Evolutionary conservation across 2,888 invertebrate genomes (phyloP).

Genomic region (Troglohyphantes excavatus): DNA sequence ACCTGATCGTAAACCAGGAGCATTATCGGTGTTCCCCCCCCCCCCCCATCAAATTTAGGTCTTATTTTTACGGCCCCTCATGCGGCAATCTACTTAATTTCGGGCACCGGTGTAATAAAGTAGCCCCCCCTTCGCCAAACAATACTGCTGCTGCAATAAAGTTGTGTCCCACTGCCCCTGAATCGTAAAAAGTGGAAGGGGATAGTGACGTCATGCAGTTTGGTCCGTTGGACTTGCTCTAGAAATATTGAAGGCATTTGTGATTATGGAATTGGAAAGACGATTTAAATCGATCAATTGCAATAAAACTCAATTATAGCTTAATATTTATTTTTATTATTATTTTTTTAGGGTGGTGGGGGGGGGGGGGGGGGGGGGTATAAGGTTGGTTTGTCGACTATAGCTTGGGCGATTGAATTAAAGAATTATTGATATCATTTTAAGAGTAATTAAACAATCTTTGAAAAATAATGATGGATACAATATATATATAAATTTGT

Average conservation of each 20-base stretch:
- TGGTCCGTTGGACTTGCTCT: not conserved
- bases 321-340: too few relatives aligned
- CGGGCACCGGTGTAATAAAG: not conserved
- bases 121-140: not conserved
- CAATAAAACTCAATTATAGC: not conserved
- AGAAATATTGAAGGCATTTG: not conserved
- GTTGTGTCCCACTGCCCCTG: not conserved
- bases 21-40: not conserved
- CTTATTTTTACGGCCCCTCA: not conserved
- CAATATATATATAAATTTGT: too few relatives aligned
- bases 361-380: too few relatives aligned
- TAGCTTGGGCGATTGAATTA: too few relatives aligned
- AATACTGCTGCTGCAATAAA: not conserved
- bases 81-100: not conserved
- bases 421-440: too few relatives aligned
- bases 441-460: too few relatives aligned
- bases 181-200: not conserved
- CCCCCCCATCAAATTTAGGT: not conserved
- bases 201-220: not conserved
- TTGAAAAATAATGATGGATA: too few relatives aligned
- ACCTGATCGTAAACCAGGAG: not conserved
- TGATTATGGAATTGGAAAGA: not conserved
- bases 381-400: too few relatives aligned
- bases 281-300: not conserved
- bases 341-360: too few relatives aligned